Conservation (phyloP, 2,888 invertebrate genomes). For the Mylabris sibirica region DNA sequence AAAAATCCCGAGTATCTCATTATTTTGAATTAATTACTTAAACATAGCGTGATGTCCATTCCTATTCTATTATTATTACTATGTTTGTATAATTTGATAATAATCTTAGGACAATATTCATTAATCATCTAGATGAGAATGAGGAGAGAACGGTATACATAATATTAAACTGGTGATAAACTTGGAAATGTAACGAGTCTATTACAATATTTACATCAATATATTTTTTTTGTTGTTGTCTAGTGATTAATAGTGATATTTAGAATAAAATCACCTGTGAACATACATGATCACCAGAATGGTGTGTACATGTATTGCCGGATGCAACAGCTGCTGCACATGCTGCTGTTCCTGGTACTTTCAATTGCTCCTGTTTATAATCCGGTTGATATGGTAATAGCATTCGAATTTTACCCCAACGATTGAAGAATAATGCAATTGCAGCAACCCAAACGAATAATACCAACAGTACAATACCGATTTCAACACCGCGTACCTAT, state of each 20-base stretch:
- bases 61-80: too few relatives aligned
- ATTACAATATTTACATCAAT: not conserved
- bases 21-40: not conserved
- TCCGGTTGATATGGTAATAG: conserved; percentile 90
- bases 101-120: not conserved
- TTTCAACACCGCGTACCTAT: conserved; percentile 88
- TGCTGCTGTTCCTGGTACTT: conserved; percentile 77
- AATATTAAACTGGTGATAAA: not conserved
- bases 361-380: conserved; percentile 84
- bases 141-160: not conserved
- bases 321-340: conserved; percentile 67
- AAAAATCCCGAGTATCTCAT: not conserved
- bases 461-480: conserved; percentile 85
- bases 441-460: conserved; percentile 87
- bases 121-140: not conserved
- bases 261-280: conserved; percentile 65
- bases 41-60: not conserved
- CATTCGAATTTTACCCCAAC: conserved; percentile 92
- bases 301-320: conserved; percentile 67
- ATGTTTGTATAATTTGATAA: conserved; percentile 1
- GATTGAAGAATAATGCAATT: conserved; percentile 85
- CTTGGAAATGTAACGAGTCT: not conserved
- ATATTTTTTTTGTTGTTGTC: not conserved
- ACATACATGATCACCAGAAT: conserved; percentile 66
- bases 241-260: too few relatives aligned